Evolutionary conservation across 2,888 invertebrate genomes (phyloP), one percentile per base, ranked within the genome.

Genomic region (Mellilla xanthometata): DNA sequence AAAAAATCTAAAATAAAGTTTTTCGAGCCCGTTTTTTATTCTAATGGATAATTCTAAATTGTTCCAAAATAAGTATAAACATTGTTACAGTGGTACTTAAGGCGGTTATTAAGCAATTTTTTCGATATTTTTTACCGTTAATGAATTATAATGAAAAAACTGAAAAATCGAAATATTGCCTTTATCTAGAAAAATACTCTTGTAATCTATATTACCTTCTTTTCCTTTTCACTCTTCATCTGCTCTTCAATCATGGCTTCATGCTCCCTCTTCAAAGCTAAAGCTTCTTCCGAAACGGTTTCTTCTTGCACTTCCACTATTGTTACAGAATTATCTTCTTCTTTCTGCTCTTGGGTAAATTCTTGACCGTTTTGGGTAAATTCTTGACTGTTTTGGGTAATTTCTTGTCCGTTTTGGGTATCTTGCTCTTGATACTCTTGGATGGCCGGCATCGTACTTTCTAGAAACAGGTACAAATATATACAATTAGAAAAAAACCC

Each of bases 221-320:
- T 81, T 50, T 82, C 74, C 24, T 84, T 80, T 32, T 82, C 81
- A 12, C 68, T 64, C 39, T 62, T 76, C 9, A 65, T 69, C 46
- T 81, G 82, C 11, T 82, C 81, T 27, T 76, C 80, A 1, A 73
- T 12, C 48, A 74, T 61, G 26, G 65, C 72, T 39, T 79, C 72
- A 39, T 77, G 78, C 56, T 78, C 74, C 51, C 56, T 62, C 57
- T 65, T 76, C 54, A 71, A 55, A 28, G 64, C 43, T 4, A 40
- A 44, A 4, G 39, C 36, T 9, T 53, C 53, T 42, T 53, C 50
- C 2, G 49, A 48, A 4, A 46, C 9, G 3, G 29, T 49, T 22
- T 77, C 74, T 39, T 60, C 49, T 46, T 47, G 15, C 5, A 41
- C 19, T 12, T 54, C 56, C 36, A 55, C 58, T 33, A 56, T 41